Conservation (phyloP, 35 echinoderm and acorn worm species). For the Apostichopus californicus region DNA sequence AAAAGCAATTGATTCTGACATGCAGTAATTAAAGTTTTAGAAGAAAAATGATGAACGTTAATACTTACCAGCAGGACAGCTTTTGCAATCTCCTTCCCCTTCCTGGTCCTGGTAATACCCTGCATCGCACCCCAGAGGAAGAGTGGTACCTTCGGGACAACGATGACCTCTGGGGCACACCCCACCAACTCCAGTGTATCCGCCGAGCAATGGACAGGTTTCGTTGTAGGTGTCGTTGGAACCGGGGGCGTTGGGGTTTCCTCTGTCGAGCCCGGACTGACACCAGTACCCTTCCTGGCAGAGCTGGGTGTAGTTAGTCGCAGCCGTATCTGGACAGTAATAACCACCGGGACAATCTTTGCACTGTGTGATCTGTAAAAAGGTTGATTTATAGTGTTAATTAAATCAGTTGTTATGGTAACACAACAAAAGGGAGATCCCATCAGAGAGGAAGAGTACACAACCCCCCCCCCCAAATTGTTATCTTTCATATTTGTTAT, state of each 20-base stretch:
- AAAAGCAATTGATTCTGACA: no score
- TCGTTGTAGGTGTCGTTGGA: slow-evolving; percentile 89
- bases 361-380: slow-evolving; percentile 80
- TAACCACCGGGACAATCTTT: slow-evolving; percentile 87
- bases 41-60: no score
- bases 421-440: no score
- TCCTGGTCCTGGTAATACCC: slow-evolving; percentile 94
- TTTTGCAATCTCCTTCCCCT: slow-evolving; percentile 73
- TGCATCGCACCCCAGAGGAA: slow-evolving; percentile 76
- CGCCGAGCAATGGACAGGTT: slow-evolving; percentile 88
- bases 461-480: no score
- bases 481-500: no score
- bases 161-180: slow-evolving; percentile 80
- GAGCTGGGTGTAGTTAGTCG: slow-evolving; percentile 63
- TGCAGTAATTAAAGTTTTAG: no score
- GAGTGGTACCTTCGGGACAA: slow-evolving; percentile 76
- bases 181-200: slow-evolving; percentile 88
- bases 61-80: slow-evolving; percentile 75
- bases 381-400: neutral
- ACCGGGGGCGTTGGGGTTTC: slow-evolving; percentile 68
- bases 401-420: no score
- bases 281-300: slow-evolving; percentile 96
- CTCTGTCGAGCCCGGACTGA: slow-evolving; percentile 77
- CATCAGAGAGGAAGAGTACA: neutral
- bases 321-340: slow-evolving; percentile 72